Percentiles rank a stretch among this genome's conserved stretches.
phyloP scores from a whole-genome alignment of 2,113 vertebrate genomes.

The Clupea harengus region DNA sequence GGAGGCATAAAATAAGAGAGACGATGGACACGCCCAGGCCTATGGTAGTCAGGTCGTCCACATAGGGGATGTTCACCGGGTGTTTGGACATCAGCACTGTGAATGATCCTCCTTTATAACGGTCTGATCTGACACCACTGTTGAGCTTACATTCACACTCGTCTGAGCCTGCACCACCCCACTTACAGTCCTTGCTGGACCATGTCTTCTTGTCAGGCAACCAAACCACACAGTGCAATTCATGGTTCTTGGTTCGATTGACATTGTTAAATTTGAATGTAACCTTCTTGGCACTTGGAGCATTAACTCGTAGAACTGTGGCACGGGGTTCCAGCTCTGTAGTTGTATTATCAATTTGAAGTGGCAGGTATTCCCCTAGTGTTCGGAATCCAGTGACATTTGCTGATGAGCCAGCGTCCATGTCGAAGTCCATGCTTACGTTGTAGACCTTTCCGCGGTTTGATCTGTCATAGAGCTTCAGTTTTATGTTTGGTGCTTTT shows the following conservation, averaged over 20 bases:
- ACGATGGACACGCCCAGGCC: constrained; percentile 77
- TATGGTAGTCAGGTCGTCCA: constrained; percentile 67
- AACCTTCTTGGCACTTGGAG: neutral
- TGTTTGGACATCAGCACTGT: constrained; percentile 79
- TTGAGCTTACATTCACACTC: constrained; percentile 65
- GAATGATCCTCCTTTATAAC: constrained; percentile 57
- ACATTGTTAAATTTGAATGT: neutral
- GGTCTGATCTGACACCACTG: neutral
- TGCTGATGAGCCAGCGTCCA: constrained; percentile 37
- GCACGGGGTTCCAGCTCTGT: neutral
- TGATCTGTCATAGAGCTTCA: constrained; percentile 18
- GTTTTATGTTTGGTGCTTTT: constrained; percentile 47
- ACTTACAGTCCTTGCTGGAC: neutral
- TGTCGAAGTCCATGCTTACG: neutral
- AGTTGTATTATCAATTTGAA: accelerated
- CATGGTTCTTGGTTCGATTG: neutral
- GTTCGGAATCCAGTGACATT: constrained; percentile 70
- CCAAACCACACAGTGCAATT: constrained; percentile 76
- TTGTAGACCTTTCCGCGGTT: constrained; percentile 30
- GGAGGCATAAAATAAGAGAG: constrained; percentile 75
- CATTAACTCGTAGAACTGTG: constrained; percentile 71
- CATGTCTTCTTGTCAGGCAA: neutral
- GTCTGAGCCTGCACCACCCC: neutral
- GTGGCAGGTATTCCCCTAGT: constrained; percentile 64
- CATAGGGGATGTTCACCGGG: accelerated